Evolutionary conservation across 2,797 vertebrate genomes (phyloP), one percentile per base, ranked within the genome.

Genomic region (Hoplostethus mediterraneus): DNA sequence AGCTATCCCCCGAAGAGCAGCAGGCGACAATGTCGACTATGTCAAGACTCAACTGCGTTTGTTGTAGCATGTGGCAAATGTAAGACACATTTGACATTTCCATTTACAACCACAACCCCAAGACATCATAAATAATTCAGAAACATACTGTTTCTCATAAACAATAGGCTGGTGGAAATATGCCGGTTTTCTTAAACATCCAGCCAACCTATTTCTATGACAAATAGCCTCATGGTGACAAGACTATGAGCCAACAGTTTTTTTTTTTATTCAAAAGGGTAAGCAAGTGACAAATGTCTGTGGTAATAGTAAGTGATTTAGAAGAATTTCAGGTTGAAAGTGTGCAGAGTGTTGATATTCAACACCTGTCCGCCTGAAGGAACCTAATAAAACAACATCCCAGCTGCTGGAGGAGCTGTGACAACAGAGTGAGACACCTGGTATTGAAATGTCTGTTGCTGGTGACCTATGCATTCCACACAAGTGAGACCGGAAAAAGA

Each of bases 41-140:
- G 49, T 52, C 49, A 52, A 3, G 9, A 52, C 5, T n/a, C 2
- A 11, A 12, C 10, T 42, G 8, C 8, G 17, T 25, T 52, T 25
- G n/a, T 11, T 56, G 14, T 16, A n/a, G 30, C 31, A 56, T 33
- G n/a, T 56, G 54, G 30, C 6, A 56, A 33, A 36, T 56, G 31
- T 56, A 56, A 56, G 31, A 33, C 30, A 33, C 14, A 56, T n/a
- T 70, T 82, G 60, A 73, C 70, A 77, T 72, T 80, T 80, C 33
- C 59, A 40, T 53, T 73, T 68, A 68, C 58, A 59, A 7, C 77
- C 30, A 30, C 25, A 75, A 55, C 48, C 69, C 9, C 49, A 73
- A 57, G 49, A 73, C 28, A 36, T 61, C 67, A 77, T 83, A 49
- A 75, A 79, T 82, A 81, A 75, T 76, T 80, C 40, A 82, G 12